A percentile compares a stretch with the other conserved stretches of the same genome.
These are phyloP conservation scores for Caerostris extrusa DNA, from an alignment of 1,140 invertebrate species.

Conservation along the genomic window DNA sequence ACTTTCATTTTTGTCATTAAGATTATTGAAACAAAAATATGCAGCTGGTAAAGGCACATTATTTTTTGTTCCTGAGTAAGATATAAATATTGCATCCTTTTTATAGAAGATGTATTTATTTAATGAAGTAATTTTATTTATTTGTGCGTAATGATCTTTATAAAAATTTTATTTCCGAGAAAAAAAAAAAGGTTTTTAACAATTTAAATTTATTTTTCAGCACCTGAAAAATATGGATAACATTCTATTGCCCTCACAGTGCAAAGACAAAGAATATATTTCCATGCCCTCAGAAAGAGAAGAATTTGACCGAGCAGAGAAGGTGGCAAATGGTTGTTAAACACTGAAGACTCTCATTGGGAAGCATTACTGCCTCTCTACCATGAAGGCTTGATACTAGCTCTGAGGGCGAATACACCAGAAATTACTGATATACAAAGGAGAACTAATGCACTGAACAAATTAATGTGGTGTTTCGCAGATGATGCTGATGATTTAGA, in stretches of 20 bases:
- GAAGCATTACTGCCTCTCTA: neutral
- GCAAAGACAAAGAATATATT: neutral
- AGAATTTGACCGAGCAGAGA: neutral
- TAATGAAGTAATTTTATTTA: no score
- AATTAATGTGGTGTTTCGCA: neutral
- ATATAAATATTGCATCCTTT: no score
- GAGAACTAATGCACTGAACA: neutral
- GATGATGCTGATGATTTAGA: neutral
- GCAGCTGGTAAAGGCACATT: no score
- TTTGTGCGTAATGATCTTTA: no score
- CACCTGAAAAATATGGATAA: no score
- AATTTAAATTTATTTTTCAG: no score
- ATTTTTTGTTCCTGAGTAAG: no score
- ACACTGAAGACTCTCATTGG: neutral
- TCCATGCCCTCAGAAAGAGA: neutral
- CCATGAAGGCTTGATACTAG: neutral
- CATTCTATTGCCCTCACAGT: neutral
- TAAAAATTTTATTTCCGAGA: no score
- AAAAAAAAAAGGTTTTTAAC: no score
- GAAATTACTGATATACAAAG: neutral
- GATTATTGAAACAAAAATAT: no score
- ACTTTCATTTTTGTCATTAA: no score
- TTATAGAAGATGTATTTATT: no score
- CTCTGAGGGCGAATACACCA: neutral
- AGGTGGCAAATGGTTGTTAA: constrained; percentile 21